Percentiles rank a stretch among this genome's conserved stretches.
Conservation (phyloP, 2,797 vertebrate genomes). For the Babyrousa celebensis region DNA sequence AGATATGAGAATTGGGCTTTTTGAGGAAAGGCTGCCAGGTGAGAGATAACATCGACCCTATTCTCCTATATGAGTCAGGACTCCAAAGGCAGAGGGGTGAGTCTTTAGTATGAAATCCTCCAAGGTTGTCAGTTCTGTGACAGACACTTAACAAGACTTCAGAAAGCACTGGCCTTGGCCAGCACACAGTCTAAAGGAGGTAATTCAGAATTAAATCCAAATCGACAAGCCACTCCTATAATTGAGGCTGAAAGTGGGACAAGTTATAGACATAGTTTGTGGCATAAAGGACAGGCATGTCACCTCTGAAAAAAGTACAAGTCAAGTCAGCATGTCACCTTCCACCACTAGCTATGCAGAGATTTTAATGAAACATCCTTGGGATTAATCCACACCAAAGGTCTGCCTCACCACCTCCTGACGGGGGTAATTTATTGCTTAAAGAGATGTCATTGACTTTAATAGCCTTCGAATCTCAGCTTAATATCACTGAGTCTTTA, state of each 20-base stretch:
- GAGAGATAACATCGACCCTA: neutral
- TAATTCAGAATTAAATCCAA: constrained; percentile 75
- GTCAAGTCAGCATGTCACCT: constrained; percentile 58
- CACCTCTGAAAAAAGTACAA: constrained; percentile 59
- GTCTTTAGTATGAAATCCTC: neutral
- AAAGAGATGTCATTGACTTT: constrained; percentile 73
- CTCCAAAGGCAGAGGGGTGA: neutral
- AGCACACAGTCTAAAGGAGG: constrained; percentile 49
- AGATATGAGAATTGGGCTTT: neutral
- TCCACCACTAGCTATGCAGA: constrained; percentile 19
- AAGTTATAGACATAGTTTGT: constrained; percentile 43
- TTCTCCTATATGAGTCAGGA: neutral
- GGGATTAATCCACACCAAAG: constrained; percentile 63
- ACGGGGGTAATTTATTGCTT: constrained; percentile 74
- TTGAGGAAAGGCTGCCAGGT: neutral
- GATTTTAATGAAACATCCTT: constrained; percentile 78
- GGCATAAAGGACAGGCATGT: constrained; percentile 68
- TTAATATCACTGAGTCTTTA: constrained; percentile 35
- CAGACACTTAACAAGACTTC: constrained; percentile 61
- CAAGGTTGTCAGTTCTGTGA: constrained; percentile 47
- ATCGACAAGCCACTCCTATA: constrained; percentile 62
- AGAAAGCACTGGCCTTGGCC: constrained; percentile 45
- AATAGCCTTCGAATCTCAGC: constrained; percentile 50
- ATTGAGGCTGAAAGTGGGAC: constrained; percentile 72
- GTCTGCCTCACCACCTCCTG: constrained; percentile 15